These are phyloP conservation scores for Merops nubicus DNA, from an alignment of 2,113 vertebrate species.

Conservation along the genomic window DNA sequence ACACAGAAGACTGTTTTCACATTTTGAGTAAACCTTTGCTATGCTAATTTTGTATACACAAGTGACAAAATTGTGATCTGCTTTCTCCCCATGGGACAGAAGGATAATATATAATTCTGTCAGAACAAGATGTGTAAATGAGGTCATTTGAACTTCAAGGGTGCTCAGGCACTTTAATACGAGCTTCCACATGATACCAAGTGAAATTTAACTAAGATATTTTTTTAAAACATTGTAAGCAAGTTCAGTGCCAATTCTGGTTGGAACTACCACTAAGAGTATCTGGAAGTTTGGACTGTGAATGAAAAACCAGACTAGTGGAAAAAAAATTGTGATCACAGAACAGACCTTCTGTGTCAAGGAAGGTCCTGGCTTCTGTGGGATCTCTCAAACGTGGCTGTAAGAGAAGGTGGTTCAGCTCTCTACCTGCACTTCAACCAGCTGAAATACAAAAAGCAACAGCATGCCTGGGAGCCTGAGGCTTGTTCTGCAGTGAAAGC, in stretches of 20 bases:
- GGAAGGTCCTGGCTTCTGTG: neutral
- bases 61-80: conserved; percentile 51
- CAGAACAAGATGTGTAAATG: conserved; percentile 52
- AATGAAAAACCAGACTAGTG: neutral
- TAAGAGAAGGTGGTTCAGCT: neutral
- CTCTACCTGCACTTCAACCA: too few relatives aligned
- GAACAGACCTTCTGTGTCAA: neutral
- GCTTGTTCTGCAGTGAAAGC: neutral
- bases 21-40: neutral
- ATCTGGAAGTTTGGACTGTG: neutral
- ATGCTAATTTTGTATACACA: neutral
- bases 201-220: neutral
- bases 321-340: neutral
- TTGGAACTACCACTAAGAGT: neutral
- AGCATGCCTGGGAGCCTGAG: neutral
- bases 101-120: conserved; percentile 41
- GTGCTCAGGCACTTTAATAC: conserved; percentile 37
- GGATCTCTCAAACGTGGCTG: neutral
- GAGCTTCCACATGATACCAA: neutral
- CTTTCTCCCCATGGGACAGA: neutral
- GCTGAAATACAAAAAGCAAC: neutral
- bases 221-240: neutral
- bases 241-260: neutral
- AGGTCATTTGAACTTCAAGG: conserved; percentile 62
- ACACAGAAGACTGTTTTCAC: neutral